Evolutionary conservation across 2,888 invertebrate genomes (phyloP).

Genomic region (Spilarctia lutea): DNA sequence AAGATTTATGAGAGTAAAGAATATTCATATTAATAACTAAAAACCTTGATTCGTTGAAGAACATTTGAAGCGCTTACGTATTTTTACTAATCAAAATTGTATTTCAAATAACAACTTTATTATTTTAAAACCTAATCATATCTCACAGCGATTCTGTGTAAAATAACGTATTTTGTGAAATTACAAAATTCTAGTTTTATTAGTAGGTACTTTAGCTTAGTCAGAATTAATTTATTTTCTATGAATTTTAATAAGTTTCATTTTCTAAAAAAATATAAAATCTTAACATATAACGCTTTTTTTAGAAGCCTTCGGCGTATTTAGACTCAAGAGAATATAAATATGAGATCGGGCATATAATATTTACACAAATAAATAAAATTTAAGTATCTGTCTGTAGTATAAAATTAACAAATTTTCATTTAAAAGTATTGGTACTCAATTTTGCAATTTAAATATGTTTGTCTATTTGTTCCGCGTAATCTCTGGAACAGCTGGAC

Average conservation of each 20-base stretch:
- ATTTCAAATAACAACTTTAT: neutral
- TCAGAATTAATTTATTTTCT: neutral
- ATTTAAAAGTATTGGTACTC: no score
- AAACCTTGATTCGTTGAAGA: neutral
- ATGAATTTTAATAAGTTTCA: neutral
- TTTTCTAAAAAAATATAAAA: neutral
- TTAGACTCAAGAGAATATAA: neutral
- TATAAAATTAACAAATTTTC: no score
- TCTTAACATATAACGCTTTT: neutral
- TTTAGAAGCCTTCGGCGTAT: neutral
- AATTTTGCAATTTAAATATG: no score
- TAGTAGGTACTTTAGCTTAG: neutral
- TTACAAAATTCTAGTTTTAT: neutral
- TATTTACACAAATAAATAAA: no score
- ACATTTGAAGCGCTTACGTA: neutral
- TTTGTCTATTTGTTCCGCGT: no score
- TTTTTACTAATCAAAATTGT: neutral
- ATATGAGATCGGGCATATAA: neutral
- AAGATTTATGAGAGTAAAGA: neutral
- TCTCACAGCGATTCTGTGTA: neutral
- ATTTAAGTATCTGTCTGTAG: no score
- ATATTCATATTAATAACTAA: neutral
- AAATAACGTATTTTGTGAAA: neutral
- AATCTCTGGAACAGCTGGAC: no score
- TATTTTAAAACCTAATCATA: neutral